Evolutionary conservation across 2,113 vertebrate species (phyloP).

Genomic region (Engystomops pustulosus): DNA sequence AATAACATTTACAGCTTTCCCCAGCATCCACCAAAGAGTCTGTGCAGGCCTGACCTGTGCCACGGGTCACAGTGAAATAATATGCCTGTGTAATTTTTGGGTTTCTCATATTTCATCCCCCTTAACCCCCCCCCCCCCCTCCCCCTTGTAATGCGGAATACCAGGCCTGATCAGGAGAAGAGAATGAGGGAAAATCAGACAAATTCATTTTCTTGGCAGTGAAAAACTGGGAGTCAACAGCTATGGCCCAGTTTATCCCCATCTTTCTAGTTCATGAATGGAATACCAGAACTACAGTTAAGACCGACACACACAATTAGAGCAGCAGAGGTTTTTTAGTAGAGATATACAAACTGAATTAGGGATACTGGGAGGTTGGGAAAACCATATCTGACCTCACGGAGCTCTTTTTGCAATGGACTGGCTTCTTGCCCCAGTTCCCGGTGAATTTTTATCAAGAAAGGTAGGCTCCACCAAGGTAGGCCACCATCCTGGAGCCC

Average conservation of each 20-base stretch:
- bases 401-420: too few species aligned
- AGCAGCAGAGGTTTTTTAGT: too few species aligned
- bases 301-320: neutral
- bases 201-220: neutral
- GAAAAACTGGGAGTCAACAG: neutral
- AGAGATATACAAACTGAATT: too few species aligned
- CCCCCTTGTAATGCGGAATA: constrained; percentile 25
- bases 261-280: neutral
- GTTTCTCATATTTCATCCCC: constrained; percentile 53
- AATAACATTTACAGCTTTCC: constrained; percentile 51
- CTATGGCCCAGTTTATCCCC: neutral
- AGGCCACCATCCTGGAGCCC: too few species aligned
- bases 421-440: too few species aligned
- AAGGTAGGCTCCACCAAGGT: too few species aligned
- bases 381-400: too few species aligned
- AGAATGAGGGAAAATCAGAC: neutral
- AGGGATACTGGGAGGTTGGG: too few species aligned
- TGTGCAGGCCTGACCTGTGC: constrained; percentile 45
- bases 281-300: neutral
- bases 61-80: constrained; percentile 50
- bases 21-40: constrained; percentile 20
- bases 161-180: neutral
- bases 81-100: constrained; percentile 53
- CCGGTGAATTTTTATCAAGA: too few species aligned
- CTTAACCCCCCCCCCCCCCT: neutral